These are phyloP conservation scores for Calliscelio sp. DNA, from an alignment of 2,888 invertebrate genomes.

Conservation along the genomic window DNA sequence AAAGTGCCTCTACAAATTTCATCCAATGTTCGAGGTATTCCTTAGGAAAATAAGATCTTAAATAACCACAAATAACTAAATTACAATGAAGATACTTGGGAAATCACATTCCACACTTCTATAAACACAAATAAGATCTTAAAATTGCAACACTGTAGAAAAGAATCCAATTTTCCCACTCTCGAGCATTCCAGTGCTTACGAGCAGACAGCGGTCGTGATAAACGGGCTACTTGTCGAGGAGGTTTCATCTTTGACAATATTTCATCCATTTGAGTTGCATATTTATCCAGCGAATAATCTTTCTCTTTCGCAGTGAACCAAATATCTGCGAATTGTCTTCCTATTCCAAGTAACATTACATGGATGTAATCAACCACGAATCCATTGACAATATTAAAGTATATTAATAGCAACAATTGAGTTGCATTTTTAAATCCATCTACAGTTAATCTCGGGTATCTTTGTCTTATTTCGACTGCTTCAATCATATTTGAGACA, in stretches of 20 bases:
- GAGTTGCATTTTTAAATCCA: no score
- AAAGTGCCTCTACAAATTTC: constrained; percentile 21
- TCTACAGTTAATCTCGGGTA: no score
- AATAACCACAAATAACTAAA: no score
- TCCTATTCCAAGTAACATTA: constrained; percentile 55
- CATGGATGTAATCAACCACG: constrained; percentile 71
- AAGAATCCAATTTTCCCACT: constrained; percentile 48
- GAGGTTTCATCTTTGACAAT: background rate
- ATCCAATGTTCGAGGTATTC: no score
- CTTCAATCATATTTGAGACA: background rate
- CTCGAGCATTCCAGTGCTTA: constrained; percentile 38
- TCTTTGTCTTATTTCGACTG: no score
- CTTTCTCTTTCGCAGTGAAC: constrained; percentile 24
- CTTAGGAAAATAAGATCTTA: no score
- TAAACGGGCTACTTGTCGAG: constrained; percentile 13
- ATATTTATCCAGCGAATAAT: background rate
- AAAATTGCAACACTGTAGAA: no score
- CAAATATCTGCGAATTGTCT: constrained; percentile 65
- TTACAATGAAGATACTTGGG: no score
- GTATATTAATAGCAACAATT: constrained; percentile 33
- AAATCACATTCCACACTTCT: no score
- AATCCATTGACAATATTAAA: constrained; percentile 72
- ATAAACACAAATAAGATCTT: constrained; percentile 9
- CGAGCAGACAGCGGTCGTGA: constrained; percentile 3
- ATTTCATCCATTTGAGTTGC: background rate